Evolutionary conservation across 2,113 vertebrate genomes (phyloP).

Genomic region (Cephalopholis sonnerati): DNA sequence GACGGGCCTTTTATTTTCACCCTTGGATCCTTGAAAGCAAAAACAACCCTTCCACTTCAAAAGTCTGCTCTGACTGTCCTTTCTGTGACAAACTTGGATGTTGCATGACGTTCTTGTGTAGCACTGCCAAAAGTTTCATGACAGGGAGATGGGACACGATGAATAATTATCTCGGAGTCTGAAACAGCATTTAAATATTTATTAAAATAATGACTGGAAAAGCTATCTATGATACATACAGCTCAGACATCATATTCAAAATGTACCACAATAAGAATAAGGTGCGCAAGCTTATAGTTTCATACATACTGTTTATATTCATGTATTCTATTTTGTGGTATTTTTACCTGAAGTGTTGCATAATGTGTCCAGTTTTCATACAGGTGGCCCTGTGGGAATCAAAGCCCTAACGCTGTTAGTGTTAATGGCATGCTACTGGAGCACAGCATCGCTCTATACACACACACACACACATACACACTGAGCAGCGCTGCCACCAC

Average conservation of each 20-base stretch:
- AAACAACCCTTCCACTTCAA: neutral
- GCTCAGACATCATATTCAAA: neutral
- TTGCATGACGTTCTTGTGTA: neutral
- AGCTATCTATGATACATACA: neutral
- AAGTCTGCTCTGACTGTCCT: neutral
- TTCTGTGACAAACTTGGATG: neutral
- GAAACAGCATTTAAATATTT: neutral
- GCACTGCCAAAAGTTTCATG: neutral
- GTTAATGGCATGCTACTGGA: neutral
- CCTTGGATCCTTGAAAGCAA: neutral
- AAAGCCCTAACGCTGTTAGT: conserved; percentile 4
- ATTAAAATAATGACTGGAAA: neutral
- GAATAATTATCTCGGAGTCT: neutral
- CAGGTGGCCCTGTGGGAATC: neutral
- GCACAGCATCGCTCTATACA: neutral
- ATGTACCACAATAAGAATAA: neutral
- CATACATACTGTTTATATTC: neutral
- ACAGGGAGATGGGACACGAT: neutral
- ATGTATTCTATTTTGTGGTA: neutral
- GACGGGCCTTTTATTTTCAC: neutral
- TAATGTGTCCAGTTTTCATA: conserved; percentile 10
- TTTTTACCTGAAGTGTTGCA: neutral
- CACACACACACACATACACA: neutral
- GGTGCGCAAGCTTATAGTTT: neutral
- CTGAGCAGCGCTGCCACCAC: conserved; percentile 17